Conservation (phyloP, 2,113 vertebrate species). For the Paralichthys olivaceus region DNA sequence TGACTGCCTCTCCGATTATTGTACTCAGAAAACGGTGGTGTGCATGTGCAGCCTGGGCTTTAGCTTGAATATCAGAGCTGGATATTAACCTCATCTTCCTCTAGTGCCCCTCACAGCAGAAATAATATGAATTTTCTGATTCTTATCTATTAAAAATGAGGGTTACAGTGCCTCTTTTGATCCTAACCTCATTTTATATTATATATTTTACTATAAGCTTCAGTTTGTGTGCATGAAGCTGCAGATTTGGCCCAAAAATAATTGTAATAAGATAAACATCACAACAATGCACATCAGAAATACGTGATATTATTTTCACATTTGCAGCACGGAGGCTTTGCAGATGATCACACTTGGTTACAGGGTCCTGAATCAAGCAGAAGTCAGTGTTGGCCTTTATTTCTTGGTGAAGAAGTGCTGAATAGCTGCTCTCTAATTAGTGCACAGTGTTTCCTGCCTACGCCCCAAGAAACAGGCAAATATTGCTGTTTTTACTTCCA, state of each 20-base stretch:
- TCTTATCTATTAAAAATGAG: neutral
- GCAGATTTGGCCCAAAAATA: neutral
- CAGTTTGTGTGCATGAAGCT: neutral
- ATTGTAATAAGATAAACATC: no score
- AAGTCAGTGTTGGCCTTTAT: neutral
- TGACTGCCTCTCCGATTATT: conserved; percentile 30
- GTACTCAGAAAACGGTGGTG: neutral
- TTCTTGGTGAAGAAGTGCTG: neutral
- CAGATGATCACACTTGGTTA: neutral
- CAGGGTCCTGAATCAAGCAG: neutral
- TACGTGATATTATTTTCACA: neutral
- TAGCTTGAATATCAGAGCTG: neutral
- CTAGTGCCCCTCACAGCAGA: neutral
- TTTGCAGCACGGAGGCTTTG: neutral
- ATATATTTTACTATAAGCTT: neutral
- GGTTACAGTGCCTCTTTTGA: neutral
- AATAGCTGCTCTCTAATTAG: neutral
- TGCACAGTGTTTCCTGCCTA: neutral
- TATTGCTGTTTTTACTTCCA: neutral
- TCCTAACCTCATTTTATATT: neutral
- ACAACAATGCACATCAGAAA: no score
- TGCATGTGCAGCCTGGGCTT: conserved; percentile 27
- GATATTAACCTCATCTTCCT: neutral
- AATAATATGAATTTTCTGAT: no score
- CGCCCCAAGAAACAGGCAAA: neutral